Percentiles rank a stretch among this genome's conserved stretches.
These are phyloP conservation scores for Callocephalon fimbriatum DNA, from an alignment of 2,113 vertebrate genomes.

Conservation along the genomic window DNA sequence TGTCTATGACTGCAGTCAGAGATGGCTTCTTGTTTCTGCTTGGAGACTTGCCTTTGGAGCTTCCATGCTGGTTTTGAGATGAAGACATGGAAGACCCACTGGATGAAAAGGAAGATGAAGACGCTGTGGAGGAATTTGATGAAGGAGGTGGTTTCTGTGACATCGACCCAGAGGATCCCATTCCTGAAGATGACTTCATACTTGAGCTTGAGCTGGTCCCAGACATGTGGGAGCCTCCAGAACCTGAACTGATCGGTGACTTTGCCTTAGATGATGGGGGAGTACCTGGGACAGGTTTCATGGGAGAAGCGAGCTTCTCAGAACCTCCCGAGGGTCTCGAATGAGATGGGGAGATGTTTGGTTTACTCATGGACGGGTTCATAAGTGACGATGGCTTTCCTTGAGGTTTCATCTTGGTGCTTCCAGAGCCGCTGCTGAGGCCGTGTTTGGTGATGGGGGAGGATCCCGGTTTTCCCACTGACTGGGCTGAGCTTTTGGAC, in stretches of 20 bases:
- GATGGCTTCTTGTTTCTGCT: slow-evolving; percentile 99
- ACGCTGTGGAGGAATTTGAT: slow-evolving; percentile 80
- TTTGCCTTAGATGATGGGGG: slow-evolving; percentile 96
- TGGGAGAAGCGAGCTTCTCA: slow-evolving; percentile 94
- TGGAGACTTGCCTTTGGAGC: slow-evolving; percentile 96
- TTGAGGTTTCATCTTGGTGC: slow-evolving; percentile 93
- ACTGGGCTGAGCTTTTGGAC: slow-evolving; percentile 91
- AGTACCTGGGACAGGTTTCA: slow-evolving; percentile 96
- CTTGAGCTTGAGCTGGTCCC: slow-evolving; percentile 83
- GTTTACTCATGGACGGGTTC: slow-evolving; percentile 94
- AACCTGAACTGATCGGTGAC: slow-evolving; percentile 92
- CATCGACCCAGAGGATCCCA: slow-evolving; percentile 86
- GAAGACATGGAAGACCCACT: slow-evolving; percentile 87
- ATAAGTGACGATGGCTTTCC: slow-evolving; percentile 95
- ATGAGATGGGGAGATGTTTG: slow-evolving; percentile 97
- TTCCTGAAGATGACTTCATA: slow-evolving; percentile 88
- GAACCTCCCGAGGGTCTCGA: slow-evolving; percentile 89
- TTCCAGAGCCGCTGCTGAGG: slow-evolving; percentile 81
- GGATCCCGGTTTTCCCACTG: slow-evolving; percentile 91
- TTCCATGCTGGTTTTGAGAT: slow-evolving; percentile 84
- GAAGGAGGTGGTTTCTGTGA: slow-evolving; percentile 85
- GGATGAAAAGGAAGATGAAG: slow-evolving; percentile 83
- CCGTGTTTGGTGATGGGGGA: slow-evolving; percentile 95
- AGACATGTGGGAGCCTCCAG: slow-evolving; percentile 86
- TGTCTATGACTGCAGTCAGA: slow-evolving; percentile 96